A percentile compares a stretch with the other conserved stretches of the same genome.
Conservation (phyloP, 2,797 vertebrate species). For the Anomalospiza imberbis region DNA sequence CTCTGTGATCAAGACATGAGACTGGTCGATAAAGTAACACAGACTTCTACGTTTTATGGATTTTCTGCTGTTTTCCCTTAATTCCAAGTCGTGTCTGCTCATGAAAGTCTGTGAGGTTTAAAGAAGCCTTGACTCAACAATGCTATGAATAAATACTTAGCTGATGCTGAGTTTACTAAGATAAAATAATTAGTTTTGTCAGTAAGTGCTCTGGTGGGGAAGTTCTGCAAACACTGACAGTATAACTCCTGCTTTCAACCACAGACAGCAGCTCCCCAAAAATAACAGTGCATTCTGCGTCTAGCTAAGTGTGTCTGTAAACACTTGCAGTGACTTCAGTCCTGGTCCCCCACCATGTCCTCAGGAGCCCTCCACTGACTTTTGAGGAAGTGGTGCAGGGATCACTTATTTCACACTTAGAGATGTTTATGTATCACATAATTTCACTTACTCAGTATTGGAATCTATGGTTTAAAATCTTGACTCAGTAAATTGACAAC, state of each 20-base stretch:
- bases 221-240: not conserved
- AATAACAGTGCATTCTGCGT: not conserved
- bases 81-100: not conserved
- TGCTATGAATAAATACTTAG: not conserved
- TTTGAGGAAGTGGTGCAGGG: not conserved
- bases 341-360: not conserved
- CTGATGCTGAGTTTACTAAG: not conserved
- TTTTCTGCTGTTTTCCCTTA: not conserved
- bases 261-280: not conserved
- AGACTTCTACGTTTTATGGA: not conserved
- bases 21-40: not conserved
- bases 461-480: not conserved
- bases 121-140: not conserved
- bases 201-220: not conserved
- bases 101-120: not conserved
- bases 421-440: not conserved
- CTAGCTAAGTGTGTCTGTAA: not conserved
- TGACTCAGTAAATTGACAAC: not conserved
- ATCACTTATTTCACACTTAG: not conserved
- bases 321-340: not conserved
- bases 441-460: not conserved
- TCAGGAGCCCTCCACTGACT: not conserved
- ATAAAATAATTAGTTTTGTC: not conserved
- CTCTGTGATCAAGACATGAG: conserved; percentile 17
- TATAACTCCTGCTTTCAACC: not conserved